A percentile compares a stretch with the other conserved stretches of the same genome.
phyloP scores from a whole-genome alignment of 2,113 vertebrate species.

The Lanius collurio region DNA sequence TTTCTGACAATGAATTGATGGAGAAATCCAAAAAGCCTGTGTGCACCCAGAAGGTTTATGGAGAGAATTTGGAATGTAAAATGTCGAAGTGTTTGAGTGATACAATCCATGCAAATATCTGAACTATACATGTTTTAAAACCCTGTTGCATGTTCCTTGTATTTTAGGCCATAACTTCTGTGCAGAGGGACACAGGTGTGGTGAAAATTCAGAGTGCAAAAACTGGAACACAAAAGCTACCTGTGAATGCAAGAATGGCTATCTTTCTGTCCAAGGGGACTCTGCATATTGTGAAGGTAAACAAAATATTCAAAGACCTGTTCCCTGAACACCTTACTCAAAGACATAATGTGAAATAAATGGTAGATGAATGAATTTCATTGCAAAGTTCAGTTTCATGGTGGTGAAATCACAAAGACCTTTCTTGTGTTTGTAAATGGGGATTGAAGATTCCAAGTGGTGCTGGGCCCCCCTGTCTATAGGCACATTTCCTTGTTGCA shows the following conservation, averaged over 20 bases:
- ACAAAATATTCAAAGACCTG: not conserved
- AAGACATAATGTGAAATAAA: not conserved
- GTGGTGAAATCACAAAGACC: not conserved
- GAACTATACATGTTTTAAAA: not conserved
- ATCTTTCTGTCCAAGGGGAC: conserved; percentile 86
- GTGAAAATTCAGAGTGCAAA: conserved; percentile 93
- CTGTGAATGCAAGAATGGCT: conserved; percentile 91
- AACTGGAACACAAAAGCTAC: conserved; percentile 91
- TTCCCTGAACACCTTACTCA: not conserved
- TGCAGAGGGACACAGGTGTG: conserved; percentile 88
- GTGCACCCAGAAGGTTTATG: not conserved
- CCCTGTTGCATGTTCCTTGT: not conserved
- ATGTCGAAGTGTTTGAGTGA: not conserved
- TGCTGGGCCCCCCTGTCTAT: not conserved
- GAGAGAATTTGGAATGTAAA: not conserved
- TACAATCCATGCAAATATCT: not conserved
- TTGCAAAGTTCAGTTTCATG: not conserved
- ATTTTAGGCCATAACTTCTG: conserved; percentile 93
- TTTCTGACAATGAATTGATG: not conserved
- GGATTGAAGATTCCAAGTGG: not conserved
- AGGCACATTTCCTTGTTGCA: not conserved
- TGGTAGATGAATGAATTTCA: not conserved
- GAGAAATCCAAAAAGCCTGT: not conserved
- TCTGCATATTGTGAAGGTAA: conserved; percentile 93
- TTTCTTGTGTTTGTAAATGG: not conserved